Percentiles rank a stretch among this genome's conserved stretches.
Evolutionary conservation across 2,113 vertebrate species (phyloP).

Genomic region (Aldabrachelys gigantea): DNA sequence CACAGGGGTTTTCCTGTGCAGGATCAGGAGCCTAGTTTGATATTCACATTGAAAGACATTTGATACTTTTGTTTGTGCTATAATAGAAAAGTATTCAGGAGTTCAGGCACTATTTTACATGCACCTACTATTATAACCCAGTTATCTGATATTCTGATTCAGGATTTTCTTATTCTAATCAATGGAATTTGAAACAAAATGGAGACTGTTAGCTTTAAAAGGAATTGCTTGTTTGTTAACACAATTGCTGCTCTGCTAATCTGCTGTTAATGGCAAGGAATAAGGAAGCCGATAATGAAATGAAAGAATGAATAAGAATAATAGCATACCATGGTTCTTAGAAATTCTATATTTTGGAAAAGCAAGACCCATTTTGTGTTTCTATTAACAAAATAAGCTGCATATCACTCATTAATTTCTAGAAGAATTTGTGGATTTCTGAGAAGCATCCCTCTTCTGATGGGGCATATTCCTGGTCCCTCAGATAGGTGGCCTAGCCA

Average conservation of each 20-base stretch:
- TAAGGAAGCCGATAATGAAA: background rate
- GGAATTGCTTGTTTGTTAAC: background rate
- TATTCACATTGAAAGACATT: background rate
- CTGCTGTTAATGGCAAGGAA: background rate
- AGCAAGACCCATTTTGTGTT: background rate
- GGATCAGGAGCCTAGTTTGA: background rate
- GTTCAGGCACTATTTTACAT: background rate
- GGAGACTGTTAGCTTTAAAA: slow-evolving; percentile 4
- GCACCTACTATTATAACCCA: background rate
- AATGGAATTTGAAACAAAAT: slow-evolving; percentile 7
- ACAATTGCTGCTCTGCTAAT: background rate
- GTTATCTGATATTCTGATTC: background rate
- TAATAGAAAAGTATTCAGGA: background rate
- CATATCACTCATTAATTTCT: background rate
- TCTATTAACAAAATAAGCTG: background rate
- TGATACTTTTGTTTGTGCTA: background rate
- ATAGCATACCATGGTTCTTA: background rate
- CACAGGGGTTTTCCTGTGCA: background rate
- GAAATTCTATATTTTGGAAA: background rate
- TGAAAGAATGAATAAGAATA: background rate
- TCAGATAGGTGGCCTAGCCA: background rate
- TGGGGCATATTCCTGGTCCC: background rate
- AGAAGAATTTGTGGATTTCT: background rate
- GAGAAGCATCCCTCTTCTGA: background rate
- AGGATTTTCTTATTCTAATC: background rate